Base-by-base conservation (phyloP, 2,113 vertebrate species). In the Ammodramus savannarum region DNA sequence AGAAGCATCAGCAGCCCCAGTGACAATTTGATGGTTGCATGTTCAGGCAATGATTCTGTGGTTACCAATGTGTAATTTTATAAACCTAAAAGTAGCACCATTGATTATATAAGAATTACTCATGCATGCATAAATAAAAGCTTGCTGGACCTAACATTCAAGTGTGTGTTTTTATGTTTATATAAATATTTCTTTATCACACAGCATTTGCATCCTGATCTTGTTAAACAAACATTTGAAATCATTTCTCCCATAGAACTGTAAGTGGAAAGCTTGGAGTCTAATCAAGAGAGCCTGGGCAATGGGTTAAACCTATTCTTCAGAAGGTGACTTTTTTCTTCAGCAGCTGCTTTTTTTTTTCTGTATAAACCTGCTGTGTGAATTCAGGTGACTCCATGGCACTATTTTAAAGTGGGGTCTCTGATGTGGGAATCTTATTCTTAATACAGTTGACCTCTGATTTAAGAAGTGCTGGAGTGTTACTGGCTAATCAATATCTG, bases 401-500 rank as follows among this genome's bases (percentile, higher is more conserved):
- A 77, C 4, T 58, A 31, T 63, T 79, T 93, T 83, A 71, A 80
- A 86, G 36, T 74, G n/a, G 4, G 14, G 49, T 74, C 41, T 95
- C 82, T 62, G 71, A 41, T 68, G 49, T 13, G 34, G 55, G 88
- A 77, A 43, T 87, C 46, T 76, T 87, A 78, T 81, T 77, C 55
- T 92, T 81, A 58, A 83, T 65, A 87, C 39, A 52, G 43, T 51
- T 88, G 94, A 92, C 79, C 65, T 88, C 85, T 92, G 57, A 75
- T 81, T 91, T 71, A 34, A 52, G 75, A 83, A 90, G 82, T 62
- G 54, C 48, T 85, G 63, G 67, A 87, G 71, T 36, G 17, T 76
- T 90, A 79, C 23, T 88, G 71, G n/a, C 57, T 87, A 59, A 91
- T 93, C 95, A 66, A 78, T 95, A 87, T 29, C 59, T 95, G 90